Evolutionary conservation across 2,113 vertebrate genomes (phyloP).

Genomic region (Nannobrachium achirus): DNA sequence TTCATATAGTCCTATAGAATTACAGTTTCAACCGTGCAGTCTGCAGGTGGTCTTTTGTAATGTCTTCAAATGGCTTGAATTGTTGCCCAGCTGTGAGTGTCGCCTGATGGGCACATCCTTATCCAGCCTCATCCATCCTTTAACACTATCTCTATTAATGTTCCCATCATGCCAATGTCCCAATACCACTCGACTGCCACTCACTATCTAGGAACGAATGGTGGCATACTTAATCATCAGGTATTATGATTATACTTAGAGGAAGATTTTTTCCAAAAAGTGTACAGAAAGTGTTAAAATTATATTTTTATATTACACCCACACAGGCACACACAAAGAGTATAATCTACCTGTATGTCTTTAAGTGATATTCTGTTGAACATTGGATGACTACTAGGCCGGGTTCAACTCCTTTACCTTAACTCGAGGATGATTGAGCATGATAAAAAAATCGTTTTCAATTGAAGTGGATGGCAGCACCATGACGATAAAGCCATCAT

Average conservation of each 20-base stretch:
- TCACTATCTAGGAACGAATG: conserved; percentile 72
- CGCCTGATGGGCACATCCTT: conserved; percentile 70
- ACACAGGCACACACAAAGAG: too few relatives aligned
- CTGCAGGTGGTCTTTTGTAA: conserved; percentile 1
- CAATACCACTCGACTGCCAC: conserved; percentile 76
- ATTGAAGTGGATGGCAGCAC: too few relatives aligned
- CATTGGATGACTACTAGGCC: too few relatives aligned
- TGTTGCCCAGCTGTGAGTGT: conserved; percentile 77
- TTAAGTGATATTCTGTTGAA: too few relatives aligned
- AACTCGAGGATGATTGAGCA: conserved; percentile 78
- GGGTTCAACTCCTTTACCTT: conserved; percentile 72
- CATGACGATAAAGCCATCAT: too few relatives aligned
- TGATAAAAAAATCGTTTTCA: too few relatives aligned
- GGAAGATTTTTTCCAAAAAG: too few relatives aligned
- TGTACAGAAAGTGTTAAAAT: too few relatives aligned
- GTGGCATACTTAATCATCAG: conserved; percentile 87
- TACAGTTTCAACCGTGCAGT: too few relatives aligned
- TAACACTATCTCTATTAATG: conserved; percentile 75
- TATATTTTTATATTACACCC: too few relatives aligned
- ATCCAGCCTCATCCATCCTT: conserved; percentile 79
- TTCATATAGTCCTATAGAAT: too few relatives aligned
- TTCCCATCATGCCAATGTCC: conserved; percentile 78
- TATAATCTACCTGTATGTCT: background rate
- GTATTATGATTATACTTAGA: too few relatives aligned
- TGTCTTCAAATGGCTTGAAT: background rate